Base-by-base conservation (phyloP, 2,113 vertebrate genomes). In the Capreolus pygargus region DNA sequence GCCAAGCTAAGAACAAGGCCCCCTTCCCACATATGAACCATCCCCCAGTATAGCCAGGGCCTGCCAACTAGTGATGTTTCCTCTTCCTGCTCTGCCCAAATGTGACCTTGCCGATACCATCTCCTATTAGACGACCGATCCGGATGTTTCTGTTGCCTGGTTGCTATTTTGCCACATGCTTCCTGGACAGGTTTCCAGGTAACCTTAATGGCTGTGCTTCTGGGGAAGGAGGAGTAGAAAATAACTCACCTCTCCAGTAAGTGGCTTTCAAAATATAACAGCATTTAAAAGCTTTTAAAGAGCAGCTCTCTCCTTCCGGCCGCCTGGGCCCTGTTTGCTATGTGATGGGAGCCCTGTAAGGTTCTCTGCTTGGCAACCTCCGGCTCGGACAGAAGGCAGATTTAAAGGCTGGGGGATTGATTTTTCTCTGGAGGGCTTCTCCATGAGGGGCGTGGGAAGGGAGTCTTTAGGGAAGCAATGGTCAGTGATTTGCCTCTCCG, bases 271-370 rank as follows among this genome's bases (percentile, higher is more conserved):
- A 97, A 98, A 85, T 85, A 86, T 21, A 91, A 84, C 94, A 86
- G 94, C 92, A 94, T 96, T 97, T 97, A 95, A 97, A 96, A 97
- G 88, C 91, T 85, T 95, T 97, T 96, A 93, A 96, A 97, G 87
- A 94, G 91, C 96, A 95, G 90, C 79, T 91, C 85, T 84, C 43
- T 78, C 91, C 89, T 96, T 94, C 89, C 7, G 15, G 92, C 76
- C 1, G 21, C 70, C 50, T 57, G 9, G 76, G 58, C 74, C 74
- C 79, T 96, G 81, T 96, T 98, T 97, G 94, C 67, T 97, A 82
- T 94, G 89, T 25, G 95, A 97, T 88, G 96, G 95, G 79, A 96
- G 39, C 30, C 76, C 78, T 1, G 2, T 64, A 39, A 50, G 19
- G 47, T 60, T 84, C 82, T 3, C 10, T 6, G 55, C 97, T 79